A percentile compares a stretch with the other conserved stretches of the same genome.
phyloP scores from a whole-genome alignment of 2,888 invertebrate species.

The Drosophila emarginata region DNA sequence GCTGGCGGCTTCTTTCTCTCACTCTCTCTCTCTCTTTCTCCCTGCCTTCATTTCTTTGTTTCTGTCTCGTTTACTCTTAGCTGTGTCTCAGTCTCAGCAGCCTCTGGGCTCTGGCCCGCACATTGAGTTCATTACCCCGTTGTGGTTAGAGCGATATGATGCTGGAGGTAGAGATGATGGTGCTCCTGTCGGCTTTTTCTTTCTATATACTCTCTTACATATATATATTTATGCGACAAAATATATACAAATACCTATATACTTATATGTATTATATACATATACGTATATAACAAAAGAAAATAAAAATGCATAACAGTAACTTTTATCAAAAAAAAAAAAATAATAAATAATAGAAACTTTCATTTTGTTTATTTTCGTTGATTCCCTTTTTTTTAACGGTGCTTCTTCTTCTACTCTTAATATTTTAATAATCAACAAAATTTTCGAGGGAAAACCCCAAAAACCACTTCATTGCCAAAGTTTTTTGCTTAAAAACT shows the following conservation, averaged over 20 bases:
- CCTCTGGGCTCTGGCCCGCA: constrained; percentile 37
- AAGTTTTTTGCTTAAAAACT: constrained; percentile 29
- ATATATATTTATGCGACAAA: constrained; percentile 42
- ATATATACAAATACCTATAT: background rate
- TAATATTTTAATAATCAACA: constrained; percentile 29
- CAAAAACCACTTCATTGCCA: constrained; percentile 51
- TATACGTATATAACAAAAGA: background rate
- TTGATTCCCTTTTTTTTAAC: background rate
- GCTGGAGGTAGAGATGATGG: constrained; percentile 1
- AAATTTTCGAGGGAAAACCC: constrained; percentile 12
- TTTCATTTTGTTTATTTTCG: constrained; percentile 35
- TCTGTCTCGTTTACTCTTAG: background rate
- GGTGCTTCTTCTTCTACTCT: background rate
- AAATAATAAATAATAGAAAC: constrained; percentile 31
- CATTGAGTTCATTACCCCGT: constrained; percentile 65
- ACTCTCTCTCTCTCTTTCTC: constrained; percentile 3
- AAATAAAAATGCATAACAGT: constrained; percentile 29
- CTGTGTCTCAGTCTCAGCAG: background rate
- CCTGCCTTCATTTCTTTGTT: background rate
- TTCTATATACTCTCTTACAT: constrained; percentile 25
- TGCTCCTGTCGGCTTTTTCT: constrained; percentile 27
- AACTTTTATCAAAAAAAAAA: constrained; percentile 44
- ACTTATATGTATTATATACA: background rate
- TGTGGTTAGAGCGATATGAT: constrained; percentile 33
- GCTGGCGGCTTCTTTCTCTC: constrained; percentile 51